A percentile compares a stretch with the other conserved stretches of the same genome.
Conservation (phyloP, 2,888 invertebrate genomes). For the Oxyteleia sp. region DNA sequence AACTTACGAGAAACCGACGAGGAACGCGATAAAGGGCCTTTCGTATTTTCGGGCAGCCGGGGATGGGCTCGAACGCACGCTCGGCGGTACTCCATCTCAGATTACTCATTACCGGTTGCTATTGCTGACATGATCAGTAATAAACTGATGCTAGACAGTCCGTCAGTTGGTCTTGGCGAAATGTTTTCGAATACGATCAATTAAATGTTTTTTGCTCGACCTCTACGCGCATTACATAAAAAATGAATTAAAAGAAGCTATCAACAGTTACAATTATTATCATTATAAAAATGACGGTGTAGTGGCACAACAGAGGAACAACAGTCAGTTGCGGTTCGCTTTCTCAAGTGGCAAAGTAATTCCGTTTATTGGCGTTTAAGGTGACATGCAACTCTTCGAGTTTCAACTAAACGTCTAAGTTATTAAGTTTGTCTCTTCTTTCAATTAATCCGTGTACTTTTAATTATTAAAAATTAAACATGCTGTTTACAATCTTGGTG, state of each 20-base stretch:
- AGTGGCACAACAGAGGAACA: slow-evolving; percentile 59
- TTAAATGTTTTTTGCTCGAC: slow-evolving; percentile 54
- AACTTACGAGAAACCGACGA: slow-evolving; percentile 87
- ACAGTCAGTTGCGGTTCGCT: slow-evolving; percentile 67
- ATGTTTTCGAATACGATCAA: slow-evolving; percentile 62
- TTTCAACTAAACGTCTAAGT: too few relatives aligned
- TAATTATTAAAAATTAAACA: too few relatives aligned
- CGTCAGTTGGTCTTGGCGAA: slow-evolving; percentile 73
- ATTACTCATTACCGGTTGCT: slow-evolving; percentile 83
- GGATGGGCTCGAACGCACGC: slow-evolving; percentile 81
- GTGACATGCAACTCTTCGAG: not conserved
- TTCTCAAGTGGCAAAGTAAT: slow-evolving; percentile 26
- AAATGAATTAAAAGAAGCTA: slow-evolving; percentile 39
- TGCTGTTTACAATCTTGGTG: too few relatives aligned
- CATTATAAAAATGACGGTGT: slow-evolving; percentile 29
- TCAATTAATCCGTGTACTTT: too few relatives aligned
- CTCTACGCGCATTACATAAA: slow-evolving; percentile 57
- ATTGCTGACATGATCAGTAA: slow-evolving; percentile 62
- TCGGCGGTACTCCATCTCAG: slow-evolving; percentile 85
- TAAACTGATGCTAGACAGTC: slow-evolving; percentile 71
- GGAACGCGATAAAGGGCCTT: slow-evolving; percentile 85
- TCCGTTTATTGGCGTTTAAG: slow-evolving; percentile 1
- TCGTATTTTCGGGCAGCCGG: slow-evolving; percentile 72
- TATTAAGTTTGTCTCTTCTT: too few relatives aligned
- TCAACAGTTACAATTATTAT: slow-evolving; percentile 36